Percentiles rank a stretch among this genome's conserved stretches.
Conservation (phyloP, 2,797 vertebrate species). For the Falco novaeseelandiae region DNA sequence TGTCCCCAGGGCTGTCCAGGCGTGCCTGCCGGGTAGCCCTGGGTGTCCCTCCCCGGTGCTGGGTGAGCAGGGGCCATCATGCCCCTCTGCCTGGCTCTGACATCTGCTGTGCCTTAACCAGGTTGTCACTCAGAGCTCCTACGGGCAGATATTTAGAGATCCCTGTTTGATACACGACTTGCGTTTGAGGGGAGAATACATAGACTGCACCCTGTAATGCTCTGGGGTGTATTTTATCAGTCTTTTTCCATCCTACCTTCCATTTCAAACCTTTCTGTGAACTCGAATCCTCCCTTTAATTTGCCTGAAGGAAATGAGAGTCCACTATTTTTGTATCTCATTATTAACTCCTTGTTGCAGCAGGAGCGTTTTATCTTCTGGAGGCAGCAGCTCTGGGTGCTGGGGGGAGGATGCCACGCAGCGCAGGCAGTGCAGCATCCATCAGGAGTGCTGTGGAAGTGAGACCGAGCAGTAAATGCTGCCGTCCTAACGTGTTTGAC, state of each 20-base stretch:
- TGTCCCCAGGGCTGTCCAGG: neutral
- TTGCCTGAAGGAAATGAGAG: neutral
- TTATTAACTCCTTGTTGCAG: neutral
- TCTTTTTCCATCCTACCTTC: neutral
- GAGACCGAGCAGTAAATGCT: neutral
- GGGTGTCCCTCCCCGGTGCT: rapidly evolving
- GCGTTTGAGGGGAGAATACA: neutral
- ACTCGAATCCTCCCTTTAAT: neutral
- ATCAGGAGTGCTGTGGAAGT: neutral
- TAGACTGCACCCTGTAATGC: neutral
- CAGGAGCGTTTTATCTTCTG: neutral
- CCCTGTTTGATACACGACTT: neutral
- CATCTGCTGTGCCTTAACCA: rapidly evolving
- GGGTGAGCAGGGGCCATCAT: rapidly evolving
- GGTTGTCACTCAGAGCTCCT: neutral
- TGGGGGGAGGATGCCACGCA: neutral
- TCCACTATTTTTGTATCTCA: neutral
- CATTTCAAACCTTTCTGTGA: slow-evolving; percentile 9
- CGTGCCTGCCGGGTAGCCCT: rapidly evolving
- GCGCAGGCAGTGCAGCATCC: neutral
- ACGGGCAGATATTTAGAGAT: neutral
- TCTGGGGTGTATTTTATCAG: neutral
- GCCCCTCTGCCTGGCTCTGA: neutral
- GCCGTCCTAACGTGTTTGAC: rapidly evolving
- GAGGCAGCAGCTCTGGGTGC: neutral